Evolutionary conservation across 2,888 invertebrate genomes (phyloP), one percentile per base, ranked within the genome.

Genomic region (Ornithoptera priamus): DNA sequence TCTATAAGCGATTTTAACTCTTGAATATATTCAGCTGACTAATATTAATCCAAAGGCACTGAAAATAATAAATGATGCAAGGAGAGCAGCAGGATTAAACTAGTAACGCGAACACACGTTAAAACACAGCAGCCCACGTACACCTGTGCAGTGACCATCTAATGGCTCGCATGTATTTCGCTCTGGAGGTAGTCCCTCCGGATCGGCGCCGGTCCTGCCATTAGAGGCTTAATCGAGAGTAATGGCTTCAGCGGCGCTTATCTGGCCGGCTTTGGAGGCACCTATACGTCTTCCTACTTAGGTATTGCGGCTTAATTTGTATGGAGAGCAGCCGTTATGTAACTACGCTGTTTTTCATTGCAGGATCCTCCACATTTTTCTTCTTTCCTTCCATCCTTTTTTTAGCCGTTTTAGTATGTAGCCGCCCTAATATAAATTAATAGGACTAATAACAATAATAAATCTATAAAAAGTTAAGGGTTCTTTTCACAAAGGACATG

Each of bases 211-310:
- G 30, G 53, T 64, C 39, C 62, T 53, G 62, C 67, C 24, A 64
- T 68, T 68, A 58, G 39, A 64, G 62, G 64, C 64, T 68, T 68
- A 68, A 68, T 68, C 64, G 59, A 50, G 50, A 68, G 64, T 68
- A 64, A 68, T 64, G 68, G 68, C 68, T 63, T 68, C 64, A 39
- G 22, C 42, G 62, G 46, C 65, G 65, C 57, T 62, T 62, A 67
- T 46, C 57, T 62, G 39, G 66, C 66, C 53, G 36, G 67, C 24
- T 67, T 67, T 67, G 62, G 42, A 67, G 62, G 56, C 67, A 62
- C 46, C 59, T 66, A 66, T 66, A 66, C 46, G 65, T 66, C 65
- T 66, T 66, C 65, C 30, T 30, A 24, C 65, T 66, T 66, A 59
- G 59, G 59, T 65, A 58, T 59, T 53, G 56, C 20, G 30, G 53